Conservation (phyloP, 2,113 vertebrate genomes). For the Gymnorhina tibicen region DNA sequence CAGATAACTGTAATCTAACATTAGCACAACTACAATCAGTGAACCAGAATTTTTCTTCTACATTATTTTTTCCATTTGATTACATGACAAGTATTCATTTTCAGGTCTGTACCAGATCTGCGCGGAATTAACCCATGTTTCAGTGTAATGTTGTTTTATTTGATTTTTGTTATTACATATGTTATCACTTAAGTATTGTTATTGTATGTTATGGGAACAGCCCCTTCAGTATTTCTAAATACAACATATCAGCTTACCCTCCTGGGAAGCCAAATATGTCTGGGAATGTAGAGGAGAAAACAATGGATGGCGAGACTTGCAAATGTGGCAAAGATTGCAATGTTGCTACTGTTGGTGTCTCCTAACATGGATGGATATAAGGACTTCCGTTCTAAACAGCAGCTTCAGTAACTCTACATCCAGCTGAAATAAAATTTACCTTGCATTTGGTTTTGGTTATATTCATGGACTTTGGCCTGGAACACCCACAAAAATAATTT, state of each 20-base stretch:
- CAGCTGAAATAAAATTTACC: not conserved
- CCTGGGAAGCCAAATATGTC: not conserved
- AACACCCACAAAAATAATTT: not conserved
- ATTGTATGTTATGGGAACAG: not conserved
- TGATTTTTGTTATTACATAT: not conserved
- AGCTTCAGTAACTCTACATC: not conserved
- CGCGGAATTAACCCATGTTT: not conserved
- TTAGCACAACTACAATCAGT: not conserved
- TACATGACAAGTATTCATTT: constrained; percentile 18
- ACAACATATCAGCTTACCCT: not conserved
- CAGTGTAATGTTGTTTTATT: not conserved
- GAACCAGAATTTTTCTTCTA: not conserved
- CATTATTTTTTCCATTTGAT: constrained; percentile 9
- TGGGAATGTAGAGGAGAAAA: not conserved
- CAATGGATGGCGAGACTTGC: not conserved
- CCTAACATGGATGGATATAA: not conserved
- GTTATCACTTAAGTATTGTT: not conserved
- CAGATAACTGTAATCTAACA: not conserved
- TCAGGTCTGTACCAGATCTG: not conserved
- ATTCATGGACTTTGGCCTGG: not conserved
- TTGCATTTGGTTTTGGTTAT: not conserved
- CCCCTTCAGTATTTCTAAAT: not conserved
- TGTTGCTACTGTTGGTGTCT: not conserved
- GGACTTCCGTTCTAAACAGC: not conserved
- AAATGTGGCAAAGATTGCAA: not conserved